Conservation (phyloP, 2,113 vertebrate species). For the Brachionichthys hirsutus region DNA sequence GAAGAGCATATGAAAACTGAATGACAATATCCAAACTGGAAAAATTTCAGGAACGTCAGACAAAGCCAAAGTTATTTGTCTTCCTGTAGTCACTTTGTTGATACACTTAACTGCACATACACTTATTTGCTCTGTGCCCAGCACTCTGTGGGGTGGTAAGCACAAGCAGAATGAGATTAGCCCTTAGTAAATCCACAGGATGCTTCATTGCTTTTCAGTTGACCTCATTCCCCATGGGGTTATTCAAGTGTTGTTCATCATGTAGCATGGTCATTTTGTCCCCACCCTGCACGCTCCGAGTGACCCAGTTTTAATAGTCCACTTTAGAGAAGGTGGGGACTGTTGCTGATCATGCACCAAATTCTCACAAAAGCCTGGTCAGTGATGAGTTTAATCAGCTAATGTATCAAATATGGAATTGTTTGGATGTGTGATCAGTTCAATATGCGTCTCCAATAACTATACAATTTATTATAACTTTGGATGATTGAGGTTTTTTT, state of each 20-base stretch:
- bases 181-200: conserved; percentile 36
- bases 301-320: conserved; percentile 47
- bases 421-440: too few relatives aligned
- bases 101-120: conserved; percentile 19
- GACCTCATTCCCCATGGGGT: conserved; percentile 27
- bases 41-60: conserved; percentile 31
- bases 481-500: too few relatives aligned
- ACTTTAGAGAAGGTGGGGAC: background rate
- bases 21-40: conserved; percentile 26
- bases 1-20: conserved; percentile 20
- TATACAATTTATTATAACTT: too few relatives aligned
- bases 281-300: conserved; percentile 25
- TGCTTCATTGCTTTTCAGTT: conserved; percentile 28
- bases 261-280: conserved; percentile 21
- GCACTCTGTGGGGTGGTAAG: conserved; percentile 39
- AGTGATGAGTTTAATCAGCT: too few relatives aligned
- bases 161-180: conserved; percentile 30
- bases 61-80: conserved; percentile 34
- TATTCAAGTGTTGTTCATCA: conserved; percentile 53
- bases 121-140: conserved; percentile 33
- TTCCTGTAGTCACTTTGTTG: conserved; percentile 42
- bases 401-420: too few relatives aligned
- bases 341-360: conserved; percentile 2
- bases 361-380: background rate
- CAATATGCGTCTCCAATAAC: too few relatives aligned